These are phyloP conservation scores for Prenolepis imparis DNA, from an alignment of 2,888 invertebrate species.

Conservation along the genomic window DNA sequence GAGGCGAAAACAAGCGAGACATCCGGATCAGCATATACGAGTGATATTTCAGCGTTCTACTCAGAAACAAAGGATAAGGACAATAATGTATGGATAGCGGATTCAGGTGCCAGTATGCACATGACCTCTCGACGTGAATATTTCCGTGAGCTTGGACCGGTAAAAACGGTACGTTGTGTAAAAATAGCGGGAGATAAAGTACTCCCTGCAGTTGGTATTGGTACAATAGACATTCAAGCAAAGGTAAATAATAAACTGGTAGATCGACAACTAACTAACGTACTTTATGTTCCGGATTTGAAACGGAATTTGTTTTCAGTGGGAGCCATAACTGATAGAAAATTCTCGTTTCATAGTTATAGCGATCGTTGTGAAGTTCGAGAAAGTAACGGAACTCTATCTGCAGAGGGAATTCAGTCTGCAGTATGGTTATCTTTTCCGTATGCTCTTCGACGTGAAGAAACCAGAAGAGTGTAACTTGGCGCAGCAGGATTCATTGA, in stretches of 20 bases:
- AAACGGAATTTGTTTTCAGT: constrained; percentile 44
- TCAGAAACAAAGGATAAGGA: too few relatives aligned
- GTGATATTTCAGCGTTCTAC: too few relatives aligned
- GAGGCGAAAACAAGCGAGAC: background rate
- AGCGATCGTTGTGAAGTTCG: constrained; percentile 18
- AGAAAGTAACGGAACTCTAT: background rate
- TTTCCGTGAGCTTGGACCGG: constrained; percentile 47
- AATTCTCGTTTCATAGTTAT: constrained; percentile 37
- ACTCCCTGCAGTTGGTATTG: constrained; percentile 44
- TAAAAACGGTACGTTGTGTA: constrained; percentile 19
- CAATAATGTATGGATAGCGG: too few relatives aligned
- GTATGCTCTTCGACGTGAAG: background rate
- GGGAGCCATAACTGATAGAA: constrained; percentile 19
- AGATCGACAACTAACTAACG: constrained; percentile 46
- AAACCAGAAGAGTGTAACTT: background rate
- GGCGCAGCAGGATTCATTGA: background rate
- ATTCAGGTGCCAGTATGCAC: constrained; percentile 62
- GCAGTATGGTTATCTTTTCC: constrained; percentile 8
- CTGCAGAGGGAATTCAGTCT: background rate
- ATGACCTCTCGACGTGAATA: constrained; percentile 60
- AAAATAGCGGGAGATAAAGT: constrained; percentile 50
- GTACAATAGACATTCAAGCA: constrained; percentile 47
- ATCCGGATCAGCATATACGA: too few relatives aligned
- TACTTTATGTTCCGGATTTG: constrained; percentile 57
- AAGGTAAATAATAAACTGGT: constrained; percentile 10